Base-by-base conservation (phyloP, 2,113 vertebrate species). In the Orycteropus afer region DNA sequence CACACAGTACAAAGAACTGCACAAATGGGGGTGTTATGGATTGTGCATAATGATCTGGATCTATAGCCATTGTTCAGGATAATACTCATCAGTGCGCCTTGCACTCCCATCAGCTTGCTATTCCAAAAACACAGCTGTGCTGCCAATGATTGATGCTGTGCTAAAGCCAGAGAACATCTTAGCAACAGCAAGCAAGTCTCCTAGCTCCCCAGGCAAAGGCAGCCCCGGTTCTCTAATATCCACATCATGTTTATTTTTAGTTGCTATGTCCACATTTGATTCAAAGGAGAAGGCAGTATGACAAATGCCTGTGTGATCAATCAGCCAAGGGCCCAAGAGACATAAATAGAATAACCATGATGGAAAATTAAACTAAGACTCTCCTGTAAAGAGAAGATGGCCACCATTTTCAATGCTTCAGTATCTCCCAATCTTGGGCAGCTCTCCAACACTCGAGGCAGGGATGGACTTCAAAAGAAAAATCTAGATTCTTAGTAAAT, bases 111-210 rank as follows among this genome's bases (percentile, higher is more conserved):
- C 94, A 97, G 77, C 92, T 57, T 79, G 14, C 63, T 27, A 49
- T 53, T 96, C 88, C 94, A 94, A 95, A 97, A 94, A 80, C 27
- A 47, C 78, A 97, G 91, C 76, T 90, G 86, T 11, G 79, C 94
- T 97, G 96, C 79, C 86, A 90, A 89, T 91, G 90, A 97, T 83
- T 94, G 96, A 84, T 91, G 80, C 81, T 76, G 84, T 90, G 86
- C 86, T 96, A 90, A 67, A 95, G 90, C 97, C 97, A 90, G 77
- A 55, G 97, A 97, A 82, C 9, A 23, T 88, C 93, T 97, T 93
- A 96, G 91, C 85, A 97, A 94, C 79, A 97, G 47, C 89, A 92
- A 96, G 61, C 6, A 93, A 96, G 74, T 17, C 96, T 34, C 76
- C 40, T 55, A 94, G 85, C 61, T 97, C 95, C 88, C 93, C 29